Conservation (phyloP, 2,888 invertebrate species). For the Dorcus hopei region DNA sequence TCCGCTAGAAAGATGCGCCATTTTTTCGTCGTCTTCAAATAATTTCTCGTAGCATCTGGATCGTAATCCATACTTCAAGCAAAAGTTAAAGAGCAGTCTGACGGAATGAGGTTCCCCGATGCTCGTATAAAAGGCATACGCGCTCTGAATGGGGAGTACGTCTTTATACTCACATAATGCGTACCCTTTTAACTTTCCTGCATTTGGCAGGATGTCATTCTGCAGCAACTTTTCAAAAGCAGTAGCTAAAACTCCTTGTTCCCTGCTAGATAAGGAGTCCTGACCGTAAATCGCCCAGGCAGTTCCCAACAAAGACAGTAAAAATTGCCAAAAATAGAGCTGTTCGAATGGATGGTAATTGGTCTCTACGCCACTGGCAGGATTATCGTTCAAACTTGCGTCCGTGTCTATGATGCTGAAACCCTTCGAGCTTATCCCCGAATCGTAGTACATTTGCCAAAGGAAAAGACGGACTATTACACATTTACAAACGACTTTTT, state of each 20-base stretch:
- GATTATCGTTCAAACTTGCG: conserved; percentile 50
- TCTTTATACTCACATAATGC: conserved; percentile 29
- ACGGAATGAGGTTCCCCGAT: conserved; percentile 53
- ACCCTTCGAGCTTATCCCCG: conserved; percentile 52
- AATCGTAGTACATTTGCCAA: conserved; percentile 62
- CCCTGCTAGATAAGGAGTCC: conserved; percentile 42
- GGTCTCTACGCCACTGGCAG: conserved; percentile 49
- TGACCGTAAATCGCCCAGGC: conserved; percentile 52
- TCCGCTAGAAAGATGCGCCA: conserved; percentile 23
- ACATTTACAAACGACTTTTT: conserved; percentile 45
- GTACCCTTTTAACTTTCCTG: conserved; percentile 42
- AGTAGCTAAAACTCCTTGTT: conserved; percentile 53
- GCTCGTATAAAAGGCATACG: conserved; percentile 50
- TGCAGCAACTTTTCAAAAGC: conserved; percentile 56
- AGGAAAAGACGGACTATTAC: conserved; percentile 55
- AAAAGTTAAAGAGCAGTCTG: conserved; percentile 16
- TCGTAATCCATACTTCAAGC: conserved; percentile 14
- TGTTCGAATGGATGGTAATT: conserved; percentile 58
- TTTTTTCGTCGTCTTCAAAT: conserved; percentile 6
- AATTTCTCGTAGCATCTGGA: conserved; percentile 14
- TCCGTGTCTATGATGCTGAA: conserved; percentile 56
- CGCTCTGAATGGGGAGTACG: conserved; percentile 49
- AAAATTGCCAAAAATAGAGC: conserved; percentile 62
- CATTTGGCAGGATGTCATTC: conserved; percentile 49
- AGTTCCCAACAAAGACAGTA: conserved; percentile 55